Percentiles rank a stretch among this genome's conserved stretches.
Evolutionary conservation across 2,888 invertebrate species (phyloP).

Genomic region (Drosophila paranaensis): DNA sequence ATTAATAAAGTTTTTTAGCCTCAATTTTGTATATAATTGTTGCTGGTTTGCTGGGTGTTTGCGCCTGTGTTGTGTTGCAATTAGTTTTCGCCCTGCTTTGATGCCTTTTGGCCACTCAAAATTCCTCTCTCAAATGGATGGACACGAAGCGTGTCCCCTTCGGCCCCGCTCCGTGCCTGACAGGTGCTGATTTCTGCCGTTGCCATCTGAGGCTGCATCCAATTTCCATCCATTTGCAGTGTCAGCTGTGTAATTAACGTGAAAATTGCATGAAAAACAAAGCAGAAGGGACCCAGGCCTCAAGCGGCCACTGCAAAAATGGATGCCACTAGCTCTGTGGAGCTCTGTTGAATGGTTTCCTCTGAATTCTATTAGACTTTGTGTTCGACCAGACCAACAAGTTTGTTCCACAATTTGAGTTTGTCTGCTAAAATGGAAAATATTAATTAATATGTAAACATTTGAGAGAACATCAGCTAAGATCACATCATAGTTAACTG

Average conservation of each 20-base stretch:
- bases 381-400: neutral
- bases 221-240: slow-evolving; percentile 29
- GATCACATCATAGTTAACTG: too few species aligned
- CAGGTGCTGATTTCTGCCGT: slow-evolving; percentile 59
- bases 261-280: slow-evolving; percentile 52
- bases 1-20: slow-evolving; percentile 80
- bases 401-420: neutral
- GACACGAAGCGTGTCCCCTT: slow-evolving; percentile 40
- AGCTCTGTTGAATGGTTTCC: neutral
- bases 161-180: slow-evolving; percentile 15
- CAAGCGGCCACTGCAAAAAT: slow-evolving; percentile 1
- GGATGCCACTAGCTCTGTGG: slow-evolving; percentile 5
- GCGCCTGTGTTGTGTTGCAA: slow-evolving; percentile 68
- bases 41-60: slow-evolving; percentile 66
- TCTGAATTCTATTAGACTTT: neutral
- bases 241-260: slow-evolving; percentile 72
- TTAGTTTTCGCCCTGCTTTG: slow-evolving; percentile 77
- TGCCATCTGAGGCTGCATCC: slow-evolving; percentile 18
- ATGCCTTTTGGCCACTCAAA: slow-evolving; percentile 79
- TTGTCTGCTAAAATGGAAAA: neutral
- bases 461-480: too few species aligned
- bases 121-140: slow-evolving; percentile 61
- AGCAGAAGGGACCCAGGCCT: slow-evolving; percentile 8
- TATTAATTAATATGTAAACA: neutral
- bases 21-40: slow-evolving; percentile 78